Percentiles rank a stretch among this genome's conserved stretches.
Conservation (phyloP, 2,113 vertebrate species). For the Lagopus muta region DNA sequence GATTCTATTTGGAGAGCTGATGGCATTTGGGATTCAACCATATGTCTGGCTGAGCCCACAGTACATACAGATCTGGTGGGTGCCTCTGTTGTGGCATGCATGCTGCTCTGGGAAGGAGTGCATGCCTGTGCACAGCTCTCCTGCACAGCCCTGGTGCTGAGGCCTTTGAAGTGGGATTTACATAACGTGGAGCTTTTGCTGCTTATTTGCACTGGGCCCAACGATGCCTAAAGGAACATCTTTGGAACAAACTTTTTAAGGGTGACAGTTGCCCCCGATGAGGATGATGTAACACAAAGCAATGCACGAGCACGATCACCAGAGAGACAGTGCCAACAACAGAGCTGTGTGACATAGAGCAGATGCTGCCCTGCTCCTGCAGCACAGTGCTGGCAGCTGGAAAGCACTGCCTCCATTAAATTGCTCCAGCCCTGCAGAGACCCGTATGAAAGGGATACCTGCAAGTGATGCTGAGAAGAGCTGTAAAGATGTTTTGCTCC, state of each 20-base stretch:
- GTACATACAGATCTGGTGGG: background rate
- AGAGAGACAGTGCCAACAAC: background rate
- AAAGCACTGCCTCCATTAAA: background rate
- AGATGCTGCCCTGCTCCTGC: background rate
- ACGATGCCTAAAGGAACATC: background rate
- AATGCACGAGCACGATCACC: background rate
- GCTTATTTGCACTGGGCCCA: background rate
- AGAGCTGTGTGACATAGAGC: background rate
- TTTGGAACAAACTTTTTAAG: background rate
- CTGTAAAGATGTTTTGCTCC: background rate
- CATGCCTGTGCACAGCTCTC: background rate
- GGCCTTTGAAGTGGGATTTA: constrained; percentile 13
- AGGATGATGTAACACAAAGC: background rate
- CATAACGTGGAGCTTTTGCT: background rate
- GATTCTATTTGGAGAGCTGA: constrained; percentile 46
- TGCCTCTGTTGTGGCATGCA: background rate
- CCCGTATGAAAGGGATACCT: background rate
- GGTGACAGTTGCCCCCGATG: background rate
- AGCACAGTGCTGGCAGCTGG: background rate
- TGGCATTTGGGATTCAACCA: constrained; percentile 54
- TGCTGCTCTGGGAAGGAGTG: background rate
- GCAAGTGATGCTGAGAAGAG: background rate
- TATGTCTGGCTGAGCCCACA: constrained; percentile 14
- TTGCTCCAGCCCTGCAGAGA: background rate
- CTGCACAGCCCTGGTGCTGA: background rate